Conservation (phyloP, 2,888 invertebrate genomes). For the Elysia crispata region DNA sequence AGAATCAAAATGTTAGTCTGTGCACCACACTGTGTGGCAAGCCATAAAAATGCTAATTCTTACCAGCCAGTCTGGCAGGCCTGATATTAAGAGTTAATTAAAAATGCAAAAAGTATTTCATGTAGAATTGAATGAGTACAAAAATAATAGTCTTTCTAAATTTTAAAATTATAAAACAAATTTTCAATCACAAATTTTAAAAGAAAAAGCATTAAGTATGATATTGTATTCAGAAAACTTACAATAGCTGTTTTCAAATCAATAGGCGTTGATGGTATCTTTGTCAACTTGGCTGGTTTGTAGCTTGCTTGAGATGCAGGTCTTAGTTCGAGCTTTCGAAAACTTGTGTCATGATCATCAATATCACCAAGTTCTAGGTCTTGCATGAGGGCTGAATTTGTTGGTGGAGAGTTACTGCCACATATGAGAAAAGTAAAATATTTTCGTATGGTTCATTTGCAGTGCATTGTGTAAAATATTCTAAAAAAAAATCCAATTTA, state of each 20-base stretch:
- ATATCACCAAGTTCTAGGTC: slow-evolving; percentile 72
- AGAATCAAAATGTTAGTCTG: too few species aligned
- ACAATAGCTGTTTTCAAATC: slow-evolving; percentile 73
- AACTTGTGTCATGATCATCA: slow-evolving; percentile 67
- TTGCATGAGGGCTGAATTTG: slow-evolving; percentile 57
- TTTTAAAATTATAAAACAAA: too few species aligned
- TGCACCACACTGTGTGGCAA: too few species aligned
- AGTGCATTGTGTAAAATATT: neutral
- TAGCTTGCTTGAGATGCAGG: slow-evolving; percentile 51
- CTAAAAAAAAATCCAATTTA: too few species aligned
- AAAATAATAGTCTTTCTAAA: too few species aligned
- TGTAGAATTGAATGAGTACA: too few species aligned
- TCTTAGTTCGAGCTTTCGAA: slow-evolving; percentile 64
- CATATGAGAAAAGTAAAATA: slow-evolving; percentile 6
- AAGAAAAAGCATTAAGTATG: too few species aligned
- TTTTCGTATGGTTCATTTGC: neutral
- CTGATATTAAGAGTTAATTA: too few species aligned
- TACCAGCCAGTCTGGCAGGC: too few species aligned
- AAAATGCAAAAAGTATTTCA: too few species aligned
- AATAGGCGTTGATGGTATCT: slow-evolving; percentile 64
- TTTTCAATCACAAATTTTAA: too few species aligned
- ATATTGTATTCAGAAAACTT: slow-evolving; percentile 49
- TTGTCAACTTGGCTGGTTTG: slow-evolving; percentile 37
- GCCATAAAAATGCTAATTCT: too few species aligned
- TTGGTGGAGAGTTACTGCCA: slow-evolving; percentile 51